Base-by-base conservation (phyloP, 2,113 vertebrate species). In the Protobothrops flavoviridis region DNA sequence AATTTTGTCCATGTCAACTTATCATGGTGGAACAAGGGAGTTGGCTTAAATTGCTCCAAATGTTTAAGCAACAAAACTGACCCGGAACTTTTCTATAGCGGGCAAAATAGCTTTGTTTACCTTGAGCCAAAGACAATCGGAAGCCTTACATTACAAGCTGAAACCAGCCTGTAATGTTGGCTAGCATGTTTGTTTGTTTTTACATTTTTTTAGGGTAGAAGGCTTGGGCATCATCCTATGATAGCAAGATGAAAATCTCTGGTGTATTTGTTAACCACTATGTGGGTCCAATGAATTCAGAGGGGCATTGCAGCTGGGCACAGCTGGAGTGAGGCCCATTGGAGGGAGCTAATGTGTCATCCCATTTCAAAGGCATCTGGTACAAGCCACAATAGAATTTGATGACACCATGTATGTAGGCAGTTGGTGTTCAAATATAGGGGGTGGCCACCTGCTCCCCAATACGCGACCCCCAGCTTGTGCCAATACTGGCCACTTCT, bases 91-190 rank as follows among this genome's bases (percentile, higher is more conserved):
- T 88, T 26, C 86, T 88, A 50, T 43, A 8, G 1, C 26, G 48
- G 23, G 59, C 17, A 43, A 59, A 92, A 88, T 26, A 88, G 48
- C 85, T 64, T 59, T 92, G 85, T 92, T 92, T 87, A 88, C 45
- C 85, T 88, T 23, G 23, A 26, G 64, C 9, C 33, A 23, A 92
- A 92, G 48, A 43, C 33, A 55, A 53, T 87, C 0, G 0, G 21
- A 29, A 55, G 4, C 48, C 1, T 52, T 17, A 53, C 23, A 15
- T 15, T 13, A 69, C n/a, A 88, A 53, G 61, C 57, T 92, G 55
- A 88, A 69, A 43, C 20, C 12, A 69, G 7, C 23, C 11, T 55
- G n/a, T n/a, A n/a, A 39, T 81, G 69, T 33, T 74, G 69, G n/a
- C n/a, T 17, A 33, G 15, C n/a, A 33, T 17, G 13, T 74, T 17